Percentiles rank a stretch among this genome's conserved stretches.
phyloP scores from a whole-genome alignment of 1,140 invertebrate species.

The Aphidius gifuensis region DNA sequence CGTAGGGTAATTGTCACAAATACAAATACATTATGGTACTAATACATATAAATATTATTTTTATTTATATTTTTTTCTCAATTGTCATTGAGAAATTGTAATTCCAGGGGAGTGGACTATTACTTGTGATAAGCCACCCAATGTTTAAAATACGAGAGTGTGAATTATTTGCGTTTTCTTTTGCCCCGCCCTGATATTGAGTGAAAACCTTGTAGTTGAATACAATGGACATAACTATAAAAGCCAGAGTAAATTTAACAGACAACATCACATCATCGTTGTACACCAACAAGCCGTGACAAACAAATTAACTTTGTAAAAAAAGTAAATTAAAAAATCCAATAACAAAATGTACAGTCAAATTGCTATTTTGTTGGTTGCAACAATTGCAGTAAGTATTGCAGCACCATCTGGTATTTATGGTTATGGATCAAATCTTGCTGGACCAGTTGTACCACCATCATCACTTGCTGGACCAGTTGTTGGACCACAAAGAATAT shows the following conservation, averaged over 20 bases:
- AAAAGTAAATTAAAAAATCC: constrained; percentile 10
- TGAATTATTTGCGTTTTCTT: constrained; percentile 33
- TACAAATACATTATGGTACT: constrained; percentile 9
- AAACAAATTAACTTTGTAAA: constrained; percentile 15
- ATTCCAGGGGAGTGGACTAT: neutral
- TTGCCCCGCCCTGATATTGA: constrained; percentile 44
- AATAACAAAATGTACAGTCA: constrained; percentile 36
- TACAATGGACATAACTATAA: constrained; percentile 41
- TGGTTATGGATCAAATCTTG: constrained; percentile 37
- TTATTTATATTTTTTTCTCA: too few relatives aligned
- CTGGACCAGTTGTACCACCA: constrained; percentile 41
- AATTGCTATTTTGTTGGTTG: constrained; percentile 38
- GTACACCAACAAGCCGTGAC: constrained; percentile 25
- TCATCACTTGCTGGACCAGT: constrained; percentile 42
- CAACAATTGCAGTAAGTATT: constrained; percentile 35
- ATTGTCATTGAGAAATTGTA: too few relatives aligned
- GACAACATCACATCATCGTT: constrained; percentile 39
- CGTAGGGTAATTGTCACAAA: constrained; percentile 24
- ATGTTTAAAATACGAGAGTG: too few relatives aligned
- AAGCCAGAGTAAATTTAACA: constrained; percentile 34
- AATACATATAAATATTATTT: too few relatives aligned
- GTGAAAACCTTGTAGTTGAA: constrained; percentile 1
- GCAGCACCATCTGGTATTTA: constrained; percentile 43
- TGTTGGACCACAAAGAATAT: constrained; percentile 45
- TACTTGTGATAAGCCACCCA: constrained; percentile 2